These are phyloP conservation scores for Scaptomyza parva DNA, from an alignment of 2,888 invertebrate genomes.

Conservation along the genomic window DNA sequence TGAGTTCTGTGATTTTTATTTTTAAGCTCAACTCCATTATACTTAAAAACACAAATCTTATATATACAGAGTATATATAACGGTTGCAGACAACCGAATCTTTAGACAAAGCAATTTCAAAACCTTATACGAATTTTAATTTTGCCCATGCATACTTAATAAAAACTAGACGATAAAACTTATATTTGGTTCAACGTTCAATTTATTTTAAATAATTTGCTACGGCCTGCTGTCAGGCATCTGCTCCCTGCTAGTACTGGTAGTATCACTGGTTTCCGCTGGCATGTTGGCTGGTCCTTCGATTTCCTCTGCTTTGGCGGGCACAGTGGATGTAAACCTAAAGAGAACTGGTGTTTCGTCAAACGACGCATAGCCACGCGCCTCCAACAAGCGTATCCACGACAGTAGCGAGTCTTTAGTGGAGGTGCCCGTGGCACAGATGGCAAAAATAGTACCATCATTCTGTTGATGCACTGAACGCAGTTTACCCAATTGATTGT, in stretches of 20 bases:
- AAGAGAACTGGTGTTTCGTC: conserved; percentile 93
- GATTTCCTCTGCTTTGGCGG: conserved; percentile 71
- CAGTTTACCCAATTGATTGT: conserved; percentile 84
- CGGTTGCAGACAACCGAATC: conserved; percentile 13
- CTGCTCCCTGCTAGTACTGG: conserved; percentile 26
- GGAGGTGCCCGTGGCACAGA: conserved; percentile 96
- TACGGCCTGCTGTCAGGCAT: conserved; percentile 18
- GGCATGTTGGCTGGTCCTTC: conserved; percentile 63
- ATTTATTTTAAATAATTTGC: conserved; percentile 42
- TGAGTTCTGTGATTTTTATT: conserved; percentile 77
- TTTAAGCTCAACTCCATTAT: conserved; percentile 69
- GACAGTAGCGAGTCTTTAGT: conserved; percentile 96
- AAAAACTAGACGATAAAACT: conserved; percentile 44
- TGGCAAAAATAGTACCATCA: conserved; percentile 94
- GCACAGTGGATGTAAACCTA: conserved; percentile 88
- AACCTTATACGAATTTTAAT: conserved; percentile 39
- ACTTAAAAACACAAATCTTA: conserved; percentile 7
- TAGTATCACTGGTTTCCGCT: conserved; percentile 46
- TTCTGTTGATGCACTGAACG: conserved; percentile 95
- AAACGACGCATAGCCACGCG: conserved; percentile 90
- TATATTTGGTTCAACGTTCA: conserved; percentile 43
- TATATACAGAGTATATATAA: conserved; percentile 16
- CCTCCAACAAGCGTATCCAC: conserved; percentile 94
- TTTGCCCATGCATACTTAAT: conserved; percentile 40
- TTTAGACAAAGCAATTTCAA: conserved; percentile 44